Base-by-base conservation (phyloP, 2,113 vertebrate genomes). In the Psophia crepitans region DNA sequence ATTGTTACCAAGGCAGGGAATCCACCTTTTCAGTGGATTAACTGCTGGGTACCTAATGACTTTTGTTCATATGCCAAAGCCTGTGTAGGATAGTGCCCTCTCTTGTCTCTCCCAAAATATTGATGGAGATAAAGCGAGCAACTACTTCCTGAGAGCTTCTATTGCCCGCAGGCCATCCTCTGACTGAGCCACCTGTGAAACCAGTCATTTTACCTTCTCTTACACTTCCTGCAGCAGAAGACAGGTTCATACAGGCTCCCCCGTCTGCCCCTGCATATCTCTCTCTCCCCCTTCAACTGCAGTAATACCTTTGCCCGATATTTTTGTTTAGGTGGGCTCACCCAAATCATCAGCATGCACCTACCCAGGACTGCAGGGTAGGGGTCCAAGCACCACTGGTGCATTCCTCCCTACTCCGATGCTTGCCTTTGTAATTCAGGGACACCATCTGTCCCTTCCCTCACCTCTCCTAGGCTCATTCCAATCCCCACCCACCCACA, bases 231-330 rank as follows among this genome's bases (percentile, higher is more conserved):
- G 69, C 86, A 90, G 78, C 80, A 83, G 63, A 65, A 65, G 71
- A 75, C 97, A 97, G 87, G 97, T 85, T 96, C 74, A 49, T 71
- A 73, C 97, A 97, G 73, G 97, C 89, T 97, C 58, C 39, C 37
- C 33, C 0, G 30, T 77, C 69, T 75, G 60, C 43, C 82, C 70
- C 43, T 89, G 78, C 89, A 28, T 35, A 14, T 48, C 60, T 89
- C 71, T 85, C 84, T 90, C 71, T 32, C 69, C 44, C 73, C 78
- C 44, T 81, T 73, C 65, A 83, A 58, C 70, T 83, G 83, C 60
- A 92, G 65, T 21, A 93, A 95, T 86, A 71, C 39, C 61, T 93
- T 77, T 17, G 26, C 64, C 76, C 91, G 75, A 57, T 91, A 4
- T 90, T 87, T 92, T 87, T 69, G 51, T 95, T 48, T 63, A 82